phyloP scores from a whole-genome alignment of 2,888 invertebrate genomes.

The Scaptomyza cyrtandrae region DNA sequence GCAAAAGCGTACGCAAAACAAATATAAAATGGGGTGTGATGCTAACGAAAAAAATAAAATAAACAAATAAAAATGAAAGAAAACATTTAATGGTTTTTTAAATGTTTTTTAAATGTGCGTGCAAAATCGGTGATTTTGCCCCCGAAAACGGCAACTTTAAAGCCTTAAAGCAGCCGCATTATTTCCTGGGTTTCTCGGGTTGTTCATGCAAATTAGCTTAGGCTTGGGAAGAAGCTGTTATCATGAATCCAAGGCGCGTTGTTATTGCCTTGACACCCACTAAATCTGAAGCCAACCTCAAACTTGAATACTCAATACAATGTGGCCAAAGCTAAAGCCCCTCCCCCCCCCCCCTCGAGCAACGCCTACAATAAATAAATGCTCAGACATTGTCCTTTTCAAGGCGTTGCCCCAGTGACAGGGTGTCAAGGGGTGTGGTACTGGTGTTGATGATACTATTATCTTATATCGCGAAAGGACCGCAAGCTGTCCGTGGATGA shows the following conservation, averaged over 20 bases:
- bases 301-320: slow-evolving; percentile 36
- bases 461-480: slow-evolving; percentile 79
- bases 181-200: slow-evolving; percentile 29
- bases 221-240: slow-evolving; percentile 72
- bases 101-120: slow-evolving; percentile 82
- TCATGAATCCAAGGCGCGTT: slow-evolving; percentile 67
- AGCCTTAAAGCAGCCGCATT: slow-evolving; percentile 57
- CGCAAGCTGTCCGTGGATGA: slow-evolving; percentile 62
- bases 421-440: slow-evolving; percentile 8
- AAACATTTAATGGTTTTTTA: slow-evolving; percentile 82
- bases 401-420: slow-evolving; percentile 31
- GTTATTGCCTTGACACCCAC: slow-evolving; percentile 55
- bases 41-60: slow-evolving; percentile 34
- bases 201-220: slow-evolving; percentile 78
- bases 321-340: slow-evolving; percentile 47
- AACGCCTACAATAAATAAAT: slow-evolving; percentile 66
- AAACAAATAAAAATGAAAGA: slow-evolving; percentile 37
- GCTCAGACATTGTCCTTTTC: slow-evolving; percentile 63
- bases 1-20: slow-evolving; percentile 39
- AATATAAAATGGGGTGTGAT: slow-evolving; percentile 67
- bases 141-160: slow-evolving; percentile 33
- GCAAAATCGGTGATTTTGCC: slow-evolving; percentile 65
- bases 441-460: slow-evolving; percentile 83
- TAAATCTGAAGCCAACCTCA: slow-evolving; percentile 37
- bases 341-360: slow-evolving; percentile 18